Base-by-base conservation (phyloP, 2,797 vertebrate genomes). In the Sebastes trivittatus region DNA sequence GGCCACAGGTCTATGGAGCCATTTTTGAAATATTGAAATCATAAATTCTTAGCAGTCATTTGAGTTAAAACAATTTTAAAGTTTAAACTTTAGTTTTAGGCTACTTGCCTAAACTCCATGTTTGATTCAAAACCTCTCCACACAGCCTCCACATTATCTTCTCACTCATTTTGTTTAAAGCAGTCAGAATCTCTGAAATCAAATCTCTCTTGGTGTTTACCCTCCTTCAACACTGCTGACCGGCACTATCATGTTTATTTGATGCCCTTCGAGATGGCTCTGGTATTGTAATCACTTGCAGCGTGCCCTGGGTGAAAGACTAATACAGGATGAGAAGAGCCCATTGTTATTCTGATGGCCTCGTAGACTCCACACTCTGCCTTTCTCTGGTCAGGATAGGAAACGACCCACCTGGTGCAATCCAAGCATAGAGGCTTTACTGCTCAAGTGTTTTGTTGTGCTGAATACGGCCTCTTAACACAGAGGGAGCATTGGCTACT, bases 391-490 rank as follows among this genome's bases (percentile, higher is more conserved):
- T 38, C 72, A 91, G 93, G 7, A 38, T 14, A 64, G 62, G 86
- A 93, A 94, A 92, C 78, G 68, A 87, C 78, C 92, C 92, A 88
- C 91, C 81, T 87, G 89, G 77, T 89, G 85, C 87, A 84, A 87
- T 88, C 84, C 67, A 87, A 81, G 77, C 66, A 84, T 54, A 68
- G 62, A 38, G 60, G 69, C 52, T 86, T 91, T 88, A 87, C 67
- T 54, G 66, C 80, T 83, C 64, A 76, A 92, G 81, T 83, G 84
- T 87, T 93, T 88, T 93, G 86, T 90, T 91, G 84, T 80, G 75
- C 78, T 88, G 71, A 87, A 60, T 81, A 56, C 75, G 49, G 46
- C 72, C 63, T 88, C 70, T 86, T 89, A 52, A 83, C 84, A 74
- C 22, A 72, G 54, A 81, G 23, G 63, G 61, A 71, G 66, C 71